A percentile compares a stretch with the other conserved stretches of the same genome.
Conservation (phyloP, 2,113 vertebrate species). For the Passerina amoena region DNA sequence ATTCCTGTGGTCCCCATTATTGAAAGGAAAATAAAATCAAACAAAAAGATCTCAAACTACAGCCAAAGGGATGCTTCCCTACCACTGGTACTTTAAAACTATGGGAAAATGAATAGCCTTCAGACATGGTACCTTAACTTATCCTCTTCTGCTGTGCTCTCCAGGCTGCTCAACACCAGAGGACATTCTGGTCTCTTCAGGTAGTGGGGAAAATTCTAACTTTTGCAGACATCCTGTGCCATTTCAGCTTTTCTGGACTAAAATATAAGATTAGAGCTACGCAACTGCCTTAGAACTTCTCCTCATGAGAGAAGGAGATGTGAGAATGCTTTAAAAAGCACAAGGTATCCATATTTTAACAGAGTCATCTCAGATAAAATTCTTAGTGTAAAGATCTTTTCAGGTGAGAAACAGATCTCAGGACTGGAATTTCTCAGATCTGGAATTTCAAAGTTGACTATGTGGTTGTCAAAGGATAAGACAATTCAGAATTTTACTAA, state of each 20-base stretch:
- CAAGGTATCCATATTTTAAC: background rate
- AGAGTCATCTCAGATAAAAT: background rate
- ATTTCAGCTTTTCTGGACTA: background rate
- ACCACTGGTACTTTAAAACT: background rate
- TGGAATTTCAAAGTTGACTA: background rate
- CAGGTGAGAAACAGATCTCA: fast-evolving
- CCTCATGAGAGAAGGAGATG: background rate
- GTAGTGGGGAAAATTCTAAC: background rate
- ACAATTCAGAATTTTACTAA: background rate
- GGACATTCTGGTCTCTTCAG: background rate
- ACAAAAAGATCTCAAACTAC: background rate
- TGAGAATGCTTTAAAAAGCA: background rate
- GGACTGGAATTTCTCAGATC: too few relatives aligned
- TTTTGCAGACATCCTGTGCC: background rate
- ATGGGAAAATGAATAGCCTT: background rate
- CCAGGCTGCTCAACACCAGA: background rate
- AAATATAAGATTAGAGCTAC: background rate
- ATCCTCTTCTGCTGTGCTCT: background rate
- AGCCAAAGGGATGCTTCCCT: background rate
- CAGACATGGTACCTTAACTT: background rate
- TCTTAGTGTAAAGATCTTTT: background rate
- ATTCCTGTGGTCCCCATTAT: background rate
- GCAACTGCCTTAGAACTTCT: background rate
- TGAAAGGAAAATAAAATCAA: background rate
- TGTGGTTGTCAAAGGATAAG: background rate